phyloP scores from a whole-genome alignment of 2,113 vertebrate genomes.

The Myanophis thanlyinensis region DNA sequence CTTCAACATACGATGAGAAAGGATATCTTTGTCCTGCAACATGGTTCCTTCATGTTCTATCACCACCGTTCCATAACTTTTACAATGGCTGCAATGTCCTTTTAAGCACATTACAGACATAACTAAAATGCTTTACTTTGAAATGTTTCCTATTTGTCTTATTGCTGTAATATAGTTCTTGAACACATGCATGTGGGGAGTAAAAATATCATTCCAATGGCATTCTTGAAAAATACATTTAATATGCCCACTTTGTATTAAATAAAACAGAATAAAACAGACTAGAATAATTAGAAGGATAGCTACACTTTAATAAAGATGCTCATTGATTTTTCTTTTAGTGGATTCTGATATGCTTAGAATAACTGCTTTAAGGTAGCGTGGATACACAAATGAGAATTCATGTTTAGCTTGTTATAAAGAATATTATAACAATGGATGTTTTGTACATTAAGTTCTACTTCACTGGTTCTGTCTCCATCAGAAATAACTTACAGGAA shows the following conservation, averaged over 20 bases:
- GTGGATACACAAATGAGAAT: background rate
- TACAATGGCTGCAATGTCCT: background rate
- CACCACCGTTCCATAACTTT: background rate
- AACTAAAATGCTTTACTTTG: background rate
- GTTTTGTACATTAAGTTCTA: background rate
- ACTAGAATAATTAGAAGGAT: background rate
- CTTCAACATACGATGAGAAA: background rate
- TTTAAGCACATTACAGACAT: background rate
- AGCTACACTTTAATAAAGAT: background rate
- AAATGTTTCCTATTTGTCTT: background rate
- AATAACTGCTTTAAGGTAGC: background rate
- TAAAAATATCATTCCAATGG: background rate
- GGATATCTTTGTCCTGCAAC: background rate
- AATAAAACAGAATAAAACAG: background rate
- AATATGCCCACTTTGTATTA: background rate
- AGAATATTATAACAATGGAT: background rate
- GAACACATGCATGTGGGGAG: background rate
- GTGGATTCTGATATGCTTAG: background rate
- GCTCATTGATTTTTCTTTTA: background rate
- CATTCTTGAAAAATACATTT: background rate
- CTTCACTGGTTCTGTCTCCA: background rate
- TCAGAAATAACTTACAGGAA: background rate
- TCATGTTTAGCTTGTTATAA: background rate
- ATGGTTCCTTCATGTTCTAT: background rate
- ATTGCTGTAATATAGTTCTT: background rate